These are phyloP conservation scores for Lasius platythorax DNA, from an alignment of 2,888 invertebrate genomes.

Conservation along the genomic window DNA sequence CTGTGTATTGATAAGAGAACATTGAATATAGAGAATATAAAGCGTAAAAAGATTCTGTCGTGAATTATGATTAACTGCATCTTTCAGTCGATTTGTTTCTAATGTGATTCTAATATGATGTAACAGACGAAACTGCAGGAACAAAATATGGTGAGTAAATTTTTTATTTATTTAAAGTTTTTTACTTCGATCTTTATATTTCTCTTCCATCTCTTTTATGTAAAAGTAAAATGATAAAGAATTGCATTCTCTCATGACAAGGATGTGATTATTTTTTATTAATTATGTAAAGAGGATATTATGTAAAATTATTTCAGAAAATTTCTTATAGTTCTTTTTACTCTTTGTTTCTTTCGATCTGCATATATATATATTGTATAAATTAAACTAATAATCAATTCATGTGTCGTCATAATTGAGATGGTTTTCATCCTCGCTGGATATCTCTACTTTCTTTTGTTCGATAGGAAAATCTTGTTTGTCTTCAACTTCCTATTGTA, in stretches of 20 bases:
- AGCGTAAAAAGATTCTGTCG: not conserved
- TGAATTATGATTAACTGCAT: not conserved
- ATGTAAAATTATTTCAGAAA: not conserved
- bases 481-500: constrained; percentile 27
- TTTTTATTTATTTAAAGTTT: constrained; percentile 15
- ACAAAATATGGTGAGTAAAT: not conserved
- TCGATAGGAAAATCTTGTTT: not conserved
- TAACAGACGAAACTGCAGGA: not conserved
- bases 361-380: not conserved
- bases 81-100: not conserved
- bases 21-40: not conserved
- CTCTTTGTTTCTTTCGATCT: not conserved
- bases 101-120: not conserved
- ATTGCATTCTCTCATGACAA: not conserved
- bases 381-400: not conserved
- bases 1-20: not conserved
- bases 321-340: not conserved
- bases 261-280: no score
- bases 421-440: constrained; percentile 48
- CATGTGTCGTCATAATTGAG: constrained; percentile 34
- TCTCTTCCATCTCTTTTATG: not conserved
- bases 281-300: not conserved
- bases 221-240: not conserved
- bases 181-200: not conserved
- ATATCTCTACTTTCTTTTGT: constrained; percentile 46